Conservation (phyloP, 1,140 invertebrate genomes). For the Diabrotica virgifera region DNA sequence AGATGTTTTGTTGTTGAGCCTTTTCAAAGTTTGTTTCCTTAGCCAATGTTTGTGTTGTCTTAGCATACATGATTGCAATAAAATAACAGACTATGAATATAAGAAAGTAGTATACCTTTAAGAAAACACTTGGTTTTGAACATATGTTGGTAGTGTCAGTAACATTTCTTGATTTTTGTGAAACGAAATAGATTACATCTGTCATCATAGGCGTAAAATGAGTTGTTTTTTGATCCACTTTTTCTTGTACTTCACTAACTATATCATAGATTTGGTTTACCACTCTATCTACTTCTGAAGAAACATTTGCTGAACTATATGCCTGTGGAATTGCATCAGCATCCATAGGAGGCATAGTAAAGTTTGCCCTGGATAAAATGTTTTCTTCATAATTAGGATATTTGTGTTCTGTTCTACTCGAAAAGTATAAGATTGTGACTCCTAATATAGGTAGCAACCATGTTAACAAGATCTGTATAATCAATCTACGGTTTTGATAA, state of each 20-base stretch:
- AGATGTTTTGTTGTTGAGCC: constrained; percentile 18
- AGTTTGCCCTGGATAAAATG: constrained; percentile 1
- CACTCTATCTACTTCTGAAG: constrained; percentile 23
- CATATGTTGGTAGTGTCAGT: constrained; percentile 16
- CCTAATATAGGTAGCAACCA: constrained; percentile 20
- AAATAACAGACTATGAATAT: constrained; percentile 24
- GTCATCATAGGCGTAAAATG: constrained; percentile 13
- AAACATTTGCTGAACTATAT: constrained; percentile 22
- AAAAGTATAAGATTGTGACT: constrained; percentile 19
- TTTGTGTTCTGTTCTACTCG: not conserved
- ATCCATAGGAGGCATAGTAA: constrained; percentile 11
- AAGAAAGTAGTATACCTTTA: constrained; percentile 25
- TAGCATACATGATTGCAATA: constrained; percentile 20
- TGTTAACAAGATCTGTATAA: constrained; percentile 18
- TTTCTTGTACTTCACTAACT: constrained; percentile 21
- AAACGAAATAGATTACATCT: constrained; percentile 13
- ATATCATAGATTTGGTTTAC: constrained; percentile 29
- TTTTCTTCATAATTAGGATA: not conserved
- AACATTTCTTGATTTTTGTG: constrained; percentile 14
- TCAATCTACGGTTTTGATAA: constrained; percentile 13
- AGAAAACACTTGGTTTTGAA: constrained; percentile 10
- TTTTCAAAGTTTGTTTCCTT: constrained; percentile 11
- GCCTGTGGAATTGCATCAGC: constrained; percentile 13
- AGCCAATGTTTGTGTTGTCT: constrained; percentile 12
- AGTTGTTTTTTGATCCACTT: constrained; percentile 12